These are phyloP conservation scores for Bovichtus diacanthus DNA, from an alignment of 2,797 vertebrate species.

Conservation along the genomic window DNA sequence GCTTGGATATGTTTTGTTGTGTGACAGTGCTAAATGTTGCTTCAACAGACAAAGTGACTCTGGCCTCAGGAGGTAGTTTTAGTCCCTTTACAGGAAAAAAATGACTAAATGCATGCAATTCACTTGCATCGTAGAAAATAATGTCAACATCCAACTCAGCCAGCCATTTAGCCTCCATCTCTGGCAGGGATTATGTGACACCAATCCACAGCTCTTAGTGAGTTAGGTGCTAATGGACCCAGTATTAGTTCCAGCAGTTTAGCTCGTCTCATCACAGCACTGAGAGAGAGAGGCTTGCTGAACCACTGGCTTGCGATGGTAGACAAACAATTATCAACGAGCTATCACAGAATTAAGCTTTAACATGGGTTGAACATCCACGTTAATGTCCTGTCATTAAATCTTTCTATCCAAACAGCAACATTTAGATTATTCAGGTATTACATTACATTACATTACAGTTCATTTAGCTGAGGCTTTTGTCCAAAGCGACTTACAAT, in stretches of 20 bases:
- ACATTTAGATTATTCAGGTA: not conserved
- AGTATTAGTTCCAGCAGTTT: slow-evolving; percentile 21
- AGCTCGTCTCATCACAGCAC: slow-evolving; percentile 2
- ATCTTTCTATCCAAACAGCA: not conserved
- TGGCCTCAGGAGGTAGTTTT: slow-evolving; percentile 9
- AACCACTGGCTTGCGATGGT: not conserved
- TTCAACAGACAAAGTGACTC: not conserved
- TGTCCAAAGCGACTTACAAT: no score
- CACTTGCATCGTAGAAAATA: slow-evolving; percentile 2
- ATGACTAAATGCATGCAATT: not conserved
- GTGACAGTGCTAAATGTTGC: slow-evolving; percentile 41
- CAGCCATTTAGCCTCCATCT: not conserved
- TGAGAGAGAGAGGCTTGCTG: not conserved
- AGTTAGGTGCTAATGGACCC: slow-evolving; percentile 25
- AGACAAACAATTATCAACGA: not conserved
- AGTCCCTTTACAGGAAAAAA: slow-evolving; percentile 6
- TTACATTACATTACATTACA: no score
- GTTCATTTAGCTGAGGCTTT: no score
- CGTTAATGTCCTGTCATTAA: not conserved
- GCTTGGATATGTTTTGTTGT: not conserved
- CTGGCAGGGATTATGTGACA: slow-evolving; percentile 14
- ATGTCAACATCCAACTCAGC: slow-evolving; percentile 7
- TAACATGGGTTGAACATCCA: not conserved
- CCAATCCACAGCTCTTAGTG: slow-evolving; percentile 26
- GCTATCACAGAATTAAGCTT: not conserved